These are phyloP conservation scores for Latheticus oryzae DNA, from an alignment of 2,888 invertebrate species.

Conservation along the genomic window DNA sequence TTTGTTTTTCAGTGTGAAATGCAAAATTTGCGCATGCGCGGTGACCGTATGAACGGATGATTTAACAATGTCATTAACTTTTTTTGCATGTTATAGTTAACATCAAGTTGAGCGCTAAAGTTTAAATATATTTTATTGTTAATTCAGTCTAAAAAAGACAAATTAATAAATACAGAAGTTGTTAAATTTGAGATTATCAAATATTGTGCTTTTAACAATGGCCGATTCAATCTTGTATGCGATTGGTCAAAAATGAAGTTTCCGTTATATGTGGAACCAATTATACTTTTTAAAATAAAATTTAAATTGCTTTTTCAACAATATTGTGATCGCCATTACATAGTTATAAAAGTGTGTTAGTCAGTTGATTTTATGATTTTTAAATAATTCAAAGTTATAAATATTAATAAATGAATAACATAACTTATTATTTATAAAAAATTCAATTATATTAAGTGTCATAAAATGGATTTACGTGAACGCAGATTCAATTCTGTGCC, in stretches of 20 bases:
- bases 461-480: slow-evolving; percentile 23
- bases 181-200: no score
- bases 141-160: no score
- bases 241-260: slow-evolving; percentile 15
- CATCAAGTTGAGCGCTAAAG: no score
- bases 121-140: no score
- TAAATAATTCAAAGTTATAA: slow-evolving; percentile 1
- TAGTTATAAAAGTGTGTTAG: background rate
- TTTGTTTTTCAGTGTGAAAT: no score
- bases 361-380: slow-evolving; percentile 3
- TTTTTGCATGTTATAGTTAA: no score
- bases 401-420: slow-evolving; percentile 14
- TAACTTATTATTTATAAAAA: background rate
- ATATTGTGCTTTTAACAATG: no score
- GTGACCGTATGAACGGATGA: no score
- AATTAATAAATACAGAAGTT: no score
- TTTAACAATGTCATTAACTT: no score
- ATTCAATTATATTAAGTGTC: background rate
- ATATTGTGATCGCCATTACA: slow-evolving; percentile 26
- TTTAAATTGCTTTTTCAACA: slow-evolving; percentile 24
- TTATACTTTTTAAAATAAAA: slow-evolving; percentile 17
- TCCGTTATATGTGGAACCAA: slow-evolving; percentile 31
- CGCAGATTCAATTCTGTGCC: slow-evolving; percentile 22
- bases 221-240: slow-evolving; percentile 6
- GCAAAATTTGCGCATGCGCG: no score